phyloP scores from a whole-genome alignment of 2,888 invertebrate genomes.

The Metacarcinus magister region DNA sequence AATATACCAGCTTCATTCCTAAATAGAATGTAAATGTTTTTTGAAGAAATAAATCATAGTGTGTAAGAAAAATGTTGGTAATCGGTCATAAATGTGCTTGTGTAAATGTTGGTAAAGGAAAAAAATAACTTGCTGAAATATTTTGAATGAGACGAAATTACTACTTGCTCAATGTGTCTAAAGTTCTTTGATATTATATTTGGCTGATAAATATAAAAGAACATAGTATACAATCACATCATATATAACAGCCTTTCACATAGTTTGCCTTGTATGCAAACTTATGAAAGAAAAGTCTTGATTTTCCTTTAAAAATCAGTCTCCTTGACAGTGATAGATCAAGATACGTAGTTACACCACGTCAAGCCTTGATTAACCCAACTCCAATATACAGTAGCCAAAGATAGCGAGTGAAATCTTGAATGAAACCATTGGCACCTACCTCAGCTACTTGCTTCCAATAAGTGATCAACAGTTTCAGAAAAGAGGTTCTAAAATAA shows the following conservation, averaged over 20 bases:
- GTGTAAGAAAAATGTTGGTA: neutral
- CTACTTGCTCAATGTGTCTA: neutral
- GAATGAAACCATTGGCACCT: slow-evolving; percentile 1
- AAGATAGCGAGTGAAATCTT: neutral
- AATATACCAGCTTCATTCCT: neutral
- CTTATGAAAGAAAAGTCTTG: neutral
- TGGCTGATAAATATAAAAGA: neutral
- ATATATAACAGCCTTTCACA: neutral
- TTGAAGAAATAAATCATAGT: neutral
- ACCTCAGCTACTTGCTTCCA: slow-evolving; percentile 22
- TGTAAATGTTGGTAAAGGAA: neutral
- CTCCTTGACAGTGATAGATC: slow-evolving; percentile 7
- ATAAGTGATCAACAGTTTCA: neutral
- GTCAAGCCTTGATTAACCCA: neutral
- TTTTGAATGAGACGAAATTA: neutral
- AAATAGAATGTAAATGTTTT: neutral
- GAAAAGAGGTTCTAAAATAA: neutral
- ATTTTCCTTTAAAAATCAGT: neutral
- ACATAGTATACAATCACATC: neutral
- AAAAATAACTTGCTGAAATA: neutral
- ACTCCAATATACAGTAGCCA: slow-evolving; percentile 33
- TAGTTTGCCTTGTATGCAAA: neutral
- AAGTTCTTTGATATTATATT: neutral
- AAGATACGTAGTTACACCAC: neutral
- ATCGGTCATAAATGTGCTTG: neutral